phyloP scores from a whole-genome alignment of 2,888 invertebrate genomes.

The Ochropleura leucogaster region DNA sequence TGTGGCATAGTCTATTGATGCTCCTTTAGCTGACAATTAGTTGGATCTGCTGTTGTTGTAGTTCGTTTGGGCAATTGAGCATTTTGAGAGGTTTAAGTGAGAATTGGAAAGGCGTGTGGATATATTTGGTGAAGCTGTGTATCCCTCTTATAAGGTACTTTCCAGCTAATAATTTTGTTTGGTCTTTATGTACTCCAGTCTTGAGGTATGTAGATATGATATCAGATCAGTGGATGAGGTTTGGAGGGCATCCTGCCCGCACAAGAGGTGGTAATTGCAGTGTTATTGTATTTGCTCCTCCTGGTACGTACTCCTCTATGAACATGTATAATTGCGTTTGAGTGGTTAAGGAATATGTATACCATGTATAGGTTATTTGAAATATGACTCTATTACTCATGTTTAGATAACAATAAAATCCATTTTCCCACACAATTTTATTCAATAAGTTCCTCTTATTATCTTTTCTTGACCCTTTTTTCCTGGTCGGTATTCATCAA shows the following conservation, averaged over 20 bases:
- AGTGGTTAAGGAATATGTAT: not conserved
- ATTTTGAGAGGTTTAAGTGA: not conserved
- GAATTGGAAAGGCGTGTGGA: not conserved
- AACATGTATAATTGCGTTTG: not conserved
- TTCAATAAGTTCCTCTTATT: not conserved
- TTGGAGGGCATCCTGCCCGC: not conserved
- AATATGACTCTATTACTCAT: not conserved
- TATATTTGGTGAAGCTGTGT: not conserved
- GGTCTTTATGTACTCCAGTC: not conserved
- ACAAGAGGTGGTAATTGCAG: not conserved
- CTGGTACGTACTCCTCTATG: not conserved
- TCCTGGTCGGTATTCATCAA: no score
- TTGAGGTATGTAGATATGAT: not conserved
- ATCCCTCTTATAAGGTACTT: not conserved
- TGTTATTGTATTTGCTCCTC: not conserved
- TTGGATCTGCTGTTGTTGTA: not conserved
- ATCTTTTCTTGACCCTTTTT: no score
- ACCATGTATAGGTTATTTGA: not conserved
- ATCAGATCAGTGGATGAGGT: not conserved
- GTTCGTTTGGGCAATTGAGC: not conserved
- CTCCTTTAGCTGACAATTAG: not conserved
- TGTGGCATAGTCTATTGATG: not conserved
- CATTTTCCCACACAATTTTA: not conserved
- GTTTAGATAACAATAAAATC: not conserved
- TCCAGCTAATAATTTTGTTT: not conserved